These are phyloP conservation scores for Willowsia nigromaculata DNA, from an alignment of 2,888 invertebrate genomes.

Conservation along the genomic window DNA sequence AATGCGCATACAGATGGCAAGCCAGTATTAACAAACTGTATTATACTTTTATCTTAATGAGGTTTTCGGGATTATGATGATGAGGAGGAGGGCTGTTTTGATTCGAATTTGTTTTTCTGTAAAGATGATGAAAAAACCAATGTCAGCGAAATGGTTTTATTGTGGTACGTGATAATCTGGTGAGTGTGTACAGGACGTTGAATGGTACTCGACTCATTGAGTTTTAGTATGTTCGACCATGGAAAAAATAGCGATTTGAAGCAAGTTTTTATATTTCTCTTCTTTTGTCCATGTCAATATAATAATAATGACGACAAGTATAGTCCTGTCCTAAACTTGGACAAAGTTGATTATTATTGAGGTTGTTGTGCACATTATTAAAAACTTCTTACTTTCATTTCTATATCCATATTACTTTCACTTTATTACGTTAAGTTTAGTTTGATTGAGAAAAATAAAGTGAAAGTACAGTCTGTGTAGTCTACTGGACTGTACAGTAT, in stretches of 20 bases:
- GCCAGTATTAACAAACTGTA: neutral
- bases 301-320: neutral
- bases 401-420: neutral
- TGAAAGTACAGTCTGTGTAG: too few relatives aligned
- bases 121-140: neutral
- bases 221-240: neutral
- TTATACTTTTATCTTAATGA: conserved; percentile 5
- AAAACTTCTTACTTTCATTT: conserved; percentile 4
- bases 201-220: neutral
- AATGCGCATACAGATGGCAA: neutral
- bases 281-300: neutral
- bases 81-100: neutral
- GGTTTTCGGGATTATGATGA: neutral
- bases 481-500: too few relatives aligned
- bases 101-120: neutral
- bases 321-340: neutral
- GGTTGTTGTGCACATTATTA: conserved; percentile 18
- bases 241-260: neutral
- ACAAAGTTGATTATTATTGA: conserved; percentile 19
- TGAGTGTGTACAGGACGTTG: neutral
- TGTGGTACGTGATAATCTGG: neutral
- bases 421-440: neutral
- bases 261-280: neutral
- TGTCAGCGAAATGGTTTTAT: neutral
- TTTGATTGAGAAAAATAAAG: neutral